These are phyloP conservation scores for Phocoena sinus DNA, from an alignment of 2,113 vertebrate genomes.

Conservation along the genomic window DNA sequence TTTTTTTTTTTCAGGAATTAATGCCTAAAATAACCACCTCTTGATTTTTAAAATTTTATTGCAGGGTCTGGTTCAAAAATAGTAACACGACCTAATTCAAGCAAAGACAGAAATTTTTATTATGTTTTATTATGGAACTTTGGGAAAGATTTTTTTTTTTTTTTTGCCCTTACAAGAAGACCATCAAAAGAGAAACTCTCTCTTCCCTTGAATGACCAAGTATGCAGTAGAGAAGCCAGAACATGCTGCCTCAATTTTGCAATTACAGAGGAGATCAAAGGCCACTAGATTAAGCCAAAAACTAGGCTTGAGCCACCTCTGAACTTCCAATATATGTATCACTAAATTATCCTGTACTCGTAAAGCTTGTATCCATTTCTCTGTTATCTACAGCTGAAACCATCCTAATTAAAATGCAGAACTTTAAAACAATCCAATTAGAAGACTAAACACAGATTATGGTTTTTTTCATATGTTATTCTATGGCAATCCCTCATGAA, in stretches of 20 bases:
- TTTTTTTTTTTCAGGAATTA: background rate
- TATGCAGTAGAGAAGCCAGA: background rate
- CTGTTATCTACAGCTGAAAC: background rate
- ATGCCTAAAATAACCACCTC: background rate
- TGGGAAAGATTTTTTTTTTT: background rate
- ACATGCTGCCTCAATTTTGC: background rate
- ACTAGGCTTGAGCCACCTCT: background rate
- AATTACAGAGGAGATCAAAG: background rate
- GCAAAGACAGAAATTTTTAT: background rate
- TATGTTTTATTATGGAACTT: background rate
- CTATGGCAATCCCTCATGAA: slow-evolving; percentile 32
- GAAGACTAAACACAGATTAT: background rate
- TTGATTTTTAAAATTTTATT: background rate
- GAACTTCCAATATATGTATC: background rate
- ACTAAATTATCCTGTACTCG: background rate
- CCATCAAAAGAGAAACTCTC: background rate
- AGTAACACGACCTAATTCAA: background rate
- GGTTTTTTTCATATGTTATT: slow-evolving; percentile 9
- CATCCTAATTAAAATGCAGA: slow-evolving; percentile 7
- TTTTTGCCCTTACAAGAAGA: background rate
- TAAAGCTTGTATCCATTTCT: background rate
- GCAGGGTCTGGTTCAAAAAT: background rate
- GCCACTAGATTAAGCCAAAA: background rate
- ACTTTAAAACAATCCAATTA: background rate
- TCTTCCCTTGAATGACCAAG: background rate